phyloP scores from a whole-genome alignment of 53 echinoderm and acorn worm species.

The Echinometra lucunter region DNA sequence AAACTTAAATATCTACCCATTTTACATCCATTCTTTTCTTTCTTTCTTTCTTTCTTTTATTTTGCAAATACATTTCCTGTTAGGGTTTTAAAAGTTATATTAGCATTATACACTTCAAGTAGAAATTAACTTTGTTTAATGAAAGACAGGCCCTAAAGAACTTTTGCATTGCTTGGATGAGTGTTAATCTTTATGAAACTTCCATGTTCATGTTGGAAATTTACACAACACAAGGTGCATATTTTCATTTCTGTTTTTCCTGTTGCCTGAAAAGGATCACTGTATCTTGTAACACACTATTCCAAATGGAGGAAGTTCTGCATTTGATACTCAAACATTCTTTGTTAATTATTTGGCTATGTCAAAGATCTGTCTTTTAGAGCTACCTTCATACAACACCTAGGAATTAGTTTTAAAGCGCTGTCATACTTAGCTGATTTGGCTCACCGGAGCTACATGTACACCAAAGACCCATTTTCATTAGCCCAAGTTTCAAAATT shows the following conservation, averaged over 20 bases:
- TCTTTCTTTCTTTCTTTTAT: too few species aligned
- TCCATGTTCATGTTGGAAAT: background rate
- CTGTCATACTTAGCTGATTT: too few species aligned
- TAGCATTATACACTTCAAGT: background rate
- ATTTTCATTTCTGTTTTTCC: background rate
- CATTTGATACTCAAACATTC: background rate
- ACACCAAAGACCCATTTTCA: too few species aligned
- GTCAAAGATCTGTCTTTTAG: background rate
- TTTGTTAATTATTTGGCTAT: background rate
- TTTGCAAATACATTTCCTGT: background rate
- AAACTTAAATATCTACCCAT: conserved; percentile 36
- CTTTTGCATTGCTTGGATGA: background rate
- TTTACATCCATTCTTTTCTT: background rate
- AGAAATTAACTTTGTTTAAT: background rate
- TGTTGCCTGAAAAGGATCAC: background rate
- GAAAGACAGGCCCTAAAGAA: background rate
- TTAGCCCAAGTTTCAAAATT: too few species aligned
- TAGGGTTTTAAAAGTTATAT: background rate
- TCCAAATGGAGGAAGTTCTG: background rate
- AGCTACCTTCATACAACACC: background rate
- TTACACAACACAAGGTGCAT: background rate
- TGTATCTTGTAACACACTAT: background rate
- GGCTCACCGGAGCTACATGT: too few species aligned
- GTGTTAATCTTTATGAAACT: background rate
- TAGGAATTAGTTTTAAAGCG: background rate